Percentiles rank a stretch among this genome's conserved stretches.
phyloP scores from a whole-genome alignment of 2,888 invertebrate species.

The Hipparchia semele region DNA sequence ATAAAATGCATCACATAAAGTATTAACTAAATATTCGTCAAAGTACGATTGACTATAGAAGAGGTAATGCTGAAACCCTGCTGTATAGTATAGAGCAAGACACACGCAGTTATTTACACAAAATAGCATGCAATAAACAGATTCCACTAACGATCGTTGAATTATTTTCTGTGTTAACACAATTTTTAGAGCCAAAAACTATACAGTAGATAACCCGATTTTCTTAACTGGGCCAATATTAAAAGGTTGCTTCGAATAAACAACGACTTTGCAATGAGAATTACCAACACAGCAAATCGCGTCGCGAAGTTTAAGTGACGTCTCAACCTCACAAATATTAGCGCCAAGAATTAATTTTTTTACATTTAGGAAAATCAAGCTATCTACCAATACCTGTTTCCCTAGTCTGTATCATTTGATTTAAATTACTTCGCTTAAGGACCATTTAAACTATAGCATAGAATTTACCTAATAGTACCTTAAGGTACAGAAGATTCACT shows the following conservation, averaged over 20 bases:
- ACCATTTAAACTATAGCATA: not conserved
- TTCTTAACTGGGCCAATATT: too few species aligned
- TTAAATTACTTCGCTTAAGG: not conserved
- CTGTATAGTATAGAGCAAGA: not conserved
- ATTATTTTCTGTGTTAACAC: not conserved
- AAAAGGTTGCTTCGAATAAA: too few species aligned
- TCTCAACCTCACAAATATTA: too few species aligned
- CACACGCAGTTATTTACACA: not conserved
- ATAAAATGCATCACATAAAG: slow-evolving; percentile 3
- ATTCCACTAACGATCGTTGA: slow-evolving; percentile 1
- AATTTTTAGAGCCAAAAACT: not conserved
- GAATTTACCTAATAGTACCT: not conserved
- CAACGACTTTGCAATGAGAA: too few species aligned
- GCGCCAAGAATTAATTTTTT: too few species aligned
- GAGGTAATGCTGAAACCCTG: not conserved
- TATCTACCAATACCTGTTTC: not conserved
- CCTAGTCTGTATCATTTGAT: not conserved
- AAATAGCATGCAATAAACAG: not conserved
- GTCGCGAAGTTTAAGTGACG: too few species aligned
- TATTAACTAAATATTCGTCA: slow-evolving; percentile 3
- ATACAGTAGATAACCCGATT: not conserved
- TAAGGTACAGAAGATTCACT: too few species aligned
- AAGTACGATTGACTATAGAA: not conserved
- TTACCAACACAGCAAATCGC: too few species aligned
- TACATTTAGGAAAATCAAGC: not conserved